Conservation (phyloP, 2,113 vertebrate genomes). For the Tachuris rubrigastra region DNA sequence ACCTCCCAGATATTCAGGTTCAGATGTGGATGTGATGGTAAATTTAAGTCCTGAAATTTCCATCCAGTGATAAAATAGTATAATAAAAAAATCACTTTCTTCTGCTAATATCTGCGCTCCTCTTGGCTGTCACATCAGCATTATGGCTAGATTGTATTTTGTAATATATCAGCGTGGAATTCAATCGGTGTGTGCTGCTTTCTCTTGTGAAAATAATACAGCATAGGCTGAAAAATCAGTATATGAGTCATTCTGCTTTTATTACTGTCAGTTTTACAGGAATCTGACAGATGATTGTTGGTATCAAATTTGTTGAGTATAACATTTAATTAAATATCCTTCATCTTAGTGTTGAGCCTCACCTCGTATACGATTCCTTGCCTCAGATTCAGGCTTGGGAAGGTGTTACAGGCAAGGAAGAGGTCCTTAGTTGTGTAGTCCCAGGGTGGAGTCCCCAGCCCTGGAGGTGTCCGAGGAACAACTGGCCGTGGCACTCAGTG, state of each 20-base stretch:
- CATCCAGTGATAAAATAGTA: conserved; percentile 40
- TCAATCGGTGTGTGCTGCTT: neutral
- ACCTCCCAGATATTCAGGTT: conserved; percentile 50
- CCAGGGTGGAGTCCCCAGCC: neutral
- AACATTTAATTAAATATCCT: conserved; percentile 26
- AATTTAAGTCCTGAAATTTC: conserved; percentile 55
- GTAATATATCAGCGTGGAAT: neutral
- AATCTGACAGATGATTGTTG: neutral
- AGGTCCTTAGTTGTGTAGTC: neutral
- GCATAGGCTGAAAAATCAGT: neutral
- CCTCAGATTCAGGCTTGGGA: neutral
- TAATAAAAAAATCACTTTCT: conserved; percentile 49
- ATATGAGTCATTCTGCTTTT: neutral
- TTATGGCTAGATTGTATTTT: neutral
- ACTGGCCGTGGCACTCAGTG: neutral
- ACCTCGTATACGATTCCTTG: neutral
- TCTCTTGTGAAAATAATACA: neutral
- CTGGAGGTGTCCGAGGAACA: neutral
- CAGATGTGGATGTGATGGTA: conserved; percentile 22
- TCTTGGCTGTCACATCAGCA: conserved; percentile 20
- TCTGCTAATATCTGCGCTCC: conserved; percentile 28
- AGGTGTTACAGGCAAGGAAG: neutral
- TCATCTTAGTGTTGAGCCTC: neutral
- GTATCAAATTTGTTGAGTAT: neutral
- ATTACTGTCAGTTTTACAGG: neutral